Evolutionary conservation across 1,140 invertebrate species (phyloP).

Genomic region (Eueides isabella): DNA sequence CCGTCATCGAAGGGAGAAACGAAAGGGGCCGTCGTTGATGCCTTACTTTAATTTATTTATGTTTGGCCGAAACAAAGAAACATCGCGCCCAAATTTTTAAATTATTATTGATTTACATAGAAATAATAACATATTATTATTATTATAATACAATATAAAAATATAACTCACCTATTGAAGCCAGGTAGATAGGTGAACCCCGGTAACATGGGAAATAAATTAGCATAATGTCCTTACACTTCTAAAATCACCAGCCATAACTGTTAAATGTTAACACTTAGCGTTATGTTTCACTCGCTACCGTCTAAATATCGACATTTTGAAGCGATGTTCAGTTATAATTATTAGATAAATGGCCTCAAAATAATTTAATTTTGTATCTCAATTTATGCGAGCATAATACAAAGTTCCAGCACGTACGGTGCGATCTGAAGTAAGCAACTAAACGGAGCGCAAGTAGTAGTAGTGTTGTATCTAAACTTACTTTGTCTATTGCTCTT

Average conservation of each 20-base stretch:
- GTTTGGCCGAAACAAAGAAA: constrained; percentile 49
- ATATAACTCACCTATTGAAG: constrained; percentile 68
- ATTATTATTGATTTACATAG: background rate
- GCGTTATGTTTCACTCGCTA: constrained; percentile 41
- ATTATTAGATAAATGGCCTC: constrained; percentile 26
- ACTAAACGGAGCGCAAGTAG: constrained; percentile 11
- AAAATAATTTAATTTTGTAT: background rate
- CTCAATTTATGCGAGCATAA: constrained; percentile 58
- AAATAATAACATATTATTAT: constrained; percentile 20
- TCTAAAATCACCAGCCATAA: constrained; percentile 68
- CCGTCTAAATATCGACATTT: constrained; percentile 52
- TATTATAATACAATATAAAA: constrained; percentile 44
- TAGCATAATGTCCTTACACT: constrained; percentile 77
- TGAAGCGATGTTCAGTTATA: constrained; percentile 61
- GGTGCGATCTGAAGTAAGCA: constrained; percentile 37
- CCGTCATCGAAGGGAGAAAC: constrained; percentile 45
- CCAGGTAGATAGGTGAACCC: constrained; percentile 76
- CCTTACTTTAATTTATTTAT: constrained; percentile 63
- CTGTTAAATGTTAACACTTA: constrained; percentile 47
- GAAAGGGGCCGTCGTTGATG: constrained; percentile 53
- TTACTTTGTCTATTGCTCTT: constrained; percentile 16
- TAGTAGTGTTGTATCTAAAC: constrained; percentile 23
- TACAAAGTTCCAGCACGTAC: constrained; percentile 42
- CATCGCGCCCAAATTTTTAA: constrained; percentile 22
- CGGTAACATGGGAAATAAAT: constrained; percentile 75